Percentiles rank a stretch among this genome's conserved stretches.
Conservation (phyloP, 2,113 vertebrate species). For the Dasyurus viverrinus region DNA sequence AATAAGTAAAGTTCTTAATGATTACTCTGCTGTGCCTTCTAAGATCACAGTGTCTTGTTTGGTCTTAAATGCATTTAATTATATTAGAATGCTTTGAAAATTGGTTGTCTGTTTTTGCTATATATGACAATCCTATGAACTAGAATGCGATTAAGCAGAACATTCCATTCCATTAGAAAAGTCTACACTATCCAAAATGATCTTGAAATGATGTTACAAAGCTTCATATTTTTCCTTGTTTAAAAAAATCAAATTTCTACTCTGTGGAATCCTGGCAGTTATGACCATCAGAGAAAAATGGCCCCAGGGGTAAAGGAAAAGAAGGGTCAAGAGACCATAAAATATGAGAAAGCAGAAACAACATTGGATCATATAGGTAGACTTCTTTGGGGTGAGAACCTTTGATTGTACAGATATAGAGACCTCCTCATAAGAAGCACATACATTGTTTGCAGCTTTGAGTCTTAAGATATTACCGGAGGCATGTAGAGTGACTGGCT, state of each 20-base stretch:
- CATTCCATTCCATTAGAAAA: neutral
- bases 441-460: neutral
- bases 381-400: neutral
- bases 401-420: neutral
- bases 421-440: neutral
- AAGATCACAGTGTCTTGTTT: constrained; percentile 29
- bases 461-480: neutral
- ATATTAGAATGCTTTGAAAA: constrained; percentile 51
- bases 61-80: constrained; percentile 20
- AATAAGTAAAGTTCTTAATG: neutral
- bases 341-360: neutral
- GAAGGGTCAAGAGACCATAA: neutral
- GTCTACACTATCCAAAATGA: constrained; percentile 9
- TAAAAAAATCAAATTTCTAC: constrained; percentile 26
- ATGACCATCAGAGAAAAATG: constrained; percentile 19
- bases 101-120: constrained; percentile 19
- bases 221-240: neutral
- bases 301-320: neutral
- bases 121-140: constrained; percentile 45
- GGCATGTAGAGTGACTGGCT: neutral
- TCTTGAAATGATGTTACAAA: constrained; percentile 44
- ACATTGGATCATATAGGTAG: neutral
- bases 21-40: neutral
- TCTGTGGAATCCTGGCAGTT: constrained; percentile 18
- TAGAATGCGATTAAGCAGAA: constrained; percentile 53